These are phyloP conservation scores for Physocephala rufipes DNA, from an alignment of 2,888 invertebrate species.

Conservation along the genomic window DNA sequence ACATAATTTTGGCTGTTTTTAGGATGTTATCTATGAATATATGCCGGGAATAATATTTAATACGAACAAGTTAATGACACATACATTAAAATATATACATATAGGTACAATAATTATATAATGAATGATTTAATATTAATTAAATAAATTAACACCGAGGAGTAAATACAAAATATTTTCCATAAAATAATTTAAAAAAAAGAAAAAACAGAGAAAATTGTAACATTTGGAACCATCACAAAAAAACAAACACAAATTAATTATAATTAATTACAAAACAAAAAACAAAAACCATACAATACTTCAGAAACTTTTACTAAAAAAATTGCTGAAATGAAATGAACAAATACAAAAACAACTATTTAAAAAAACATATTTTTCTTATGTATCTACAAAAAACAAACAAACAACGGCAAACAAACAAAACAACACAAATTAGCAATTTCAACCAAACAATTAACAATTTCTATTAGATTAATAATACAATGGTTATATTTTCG, in stretches of 20 bases:
- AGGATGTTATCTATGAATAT: too few species aligned
- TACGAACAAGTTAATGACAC: neutral
- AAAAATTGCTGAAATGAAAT: neutral
- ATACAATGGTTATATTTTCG: too few species aligned
- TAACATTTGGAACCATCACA: slow-evolving; percentile 29
- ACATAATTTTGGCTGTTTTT: slow-evolving; percentile 18
- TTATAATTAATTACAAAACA: too few species aligned
- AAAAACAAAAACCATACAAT: too few species aligned
- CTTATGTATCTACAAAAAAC: slow-evolving; percentile 7
- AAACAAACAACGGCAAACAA: neutral
- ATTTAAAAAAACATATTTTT: neutral
- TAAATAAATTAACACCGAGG: slow-evolving; percentile 36
- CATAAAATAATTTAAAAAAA: slow-evolving; percentile 2
- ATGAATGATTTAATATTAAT: neutral
- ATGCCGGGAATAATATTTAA: slow-evolving; percentile 40
- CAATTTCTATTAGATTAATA: too few species aligned
- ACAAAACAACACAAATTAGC: too few species aligned
- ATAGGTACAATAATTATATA: too few species aligned
- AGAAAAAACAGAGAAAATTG: slow-evolving; percentile 17
- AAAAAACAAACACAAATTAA: neutral
- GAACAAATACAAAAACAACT: neutral
- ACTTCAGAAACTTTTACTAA: neutral
- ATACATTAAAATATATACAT: too few species aligned
- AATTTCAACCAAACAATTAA: too few species aligned
- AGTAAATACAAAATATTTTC: slow-evolving; percentile 29